Evolutionary conservation across 2,797 vertebrate species (phyloP), one percentile per base, ranked within the genome.

Genomic region (Echiichthys vipera): DNA sequence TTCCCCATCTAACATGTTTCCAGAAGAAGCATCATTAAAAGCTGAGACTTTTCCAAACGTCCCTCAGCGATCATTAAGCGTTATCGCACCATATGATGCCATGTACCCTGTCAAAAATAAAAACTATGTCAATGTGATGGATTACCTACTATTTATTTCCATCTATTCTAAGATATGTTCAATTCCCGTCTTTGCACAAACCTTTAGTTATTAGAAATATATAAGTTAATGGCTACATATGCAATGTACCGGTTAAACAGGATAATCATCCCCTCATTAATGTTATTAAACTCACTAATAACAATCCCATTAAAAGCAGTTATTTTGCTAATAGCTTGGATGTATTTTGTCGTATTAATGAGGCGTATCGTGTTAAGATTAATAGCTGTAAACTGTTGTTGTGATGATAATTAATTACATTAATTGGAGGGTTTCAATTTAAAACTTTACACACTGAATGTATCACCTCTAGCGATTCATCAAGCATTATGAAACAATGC

Each of bases 321-420:
- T 49, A 34, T 51, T 57, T 70, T 49, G 1, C 53, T 29, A 45
- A 50, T 55, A 50, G 70, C 61, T 76, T 10, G 57, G 20, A 56
- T 46, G 27, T 56, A 37, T 25, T 55, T 22, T 57, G 65, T 67
- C 46, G 39, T 29, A 10, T 66, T 71, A 84, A 74, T 74, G 53
- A 67, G 30, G 27, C 11, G 1, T 27, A 55, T 43, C 56, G 34
- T 36, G 53, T 65, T 50, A 65, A 66, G 43, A 29, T 82, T 51
- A 56, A 49, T 32, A 77, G 7, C 42, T n/a, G 42, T 57, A 67
- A 67, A 67, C 55, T 71, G 57, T 54, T 64, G 17, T 51, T 45
- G 71, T 54, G 56, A 50, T 25, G 25, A 39, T 58, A 51, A 74
- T 69, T 51, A 50, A 77, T 80, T 18, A 32, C 34, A 29, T 54